phyloP scores from a whole-genome alignment of 2,888 invertebrate species.

The Himalopsyche anomala region DNA sequence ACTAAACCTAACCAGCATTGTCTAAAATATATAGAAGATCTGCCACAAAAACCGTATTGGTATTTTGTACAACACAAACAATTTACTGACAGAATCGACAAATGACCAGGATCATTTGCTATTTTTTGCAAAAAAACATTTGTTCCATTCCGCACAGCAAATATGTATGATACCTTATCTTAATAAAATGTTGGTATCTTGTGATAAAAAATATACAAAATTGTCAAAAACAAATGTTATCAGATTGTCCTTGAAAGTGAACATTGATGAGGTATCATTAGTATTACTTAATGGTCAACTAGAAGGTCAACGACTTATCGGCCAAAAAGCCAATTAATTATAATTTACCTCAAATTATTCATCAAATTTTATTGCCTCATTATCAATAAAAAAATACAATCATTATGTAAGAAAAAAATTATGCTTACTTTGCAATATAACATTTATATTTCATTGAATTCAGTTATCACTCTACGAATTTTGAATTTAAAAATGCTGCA shows the following conservation, averaged over 20 bases:
- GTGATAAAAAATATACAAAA: neutral
- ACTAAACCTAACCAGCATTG: too few relatives aligned
- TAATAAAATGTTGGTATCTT: neutral
- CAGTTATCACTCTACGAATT: too few relatives aligned
- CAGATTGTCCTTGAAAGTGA: conserved; percentile 14
- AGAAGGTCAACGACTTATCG: conserved; percentile 49
- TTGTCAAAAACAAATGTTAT: conserved; percentile 23
- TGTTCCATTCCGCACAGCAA: neutral
- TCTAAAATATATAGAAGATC: too few relatives aligned
- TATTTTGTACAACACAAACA: too few relatives aligned
- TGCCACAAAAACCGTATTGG: too few relatives aligned
- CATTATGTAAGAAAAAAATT: neutral
- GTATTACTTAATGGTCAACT: conserved; percentile 2
- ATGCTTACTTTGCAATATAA: neutral
- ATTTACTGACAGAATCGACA: too few relatives aligned
- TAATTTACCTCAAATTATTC: neutral
- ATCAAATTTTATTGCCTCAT: neutral
- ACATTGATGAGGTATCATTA: conserved; percentile 13
- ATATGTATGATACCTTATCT: neutral
- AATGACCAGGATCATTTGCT: too few relatives aligned
- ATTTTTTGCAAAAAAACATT: neutral
- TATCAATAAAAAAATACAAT: neutral
- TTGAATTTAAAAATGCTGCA: too few relatives aligned
- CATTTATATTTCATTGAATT: too few relatives aligned
- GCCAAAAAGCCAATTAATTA: conserved; percentile 20